Conservation (phyloP, 2,113 vertebrate species). For the Vimba vimba region DNA sequence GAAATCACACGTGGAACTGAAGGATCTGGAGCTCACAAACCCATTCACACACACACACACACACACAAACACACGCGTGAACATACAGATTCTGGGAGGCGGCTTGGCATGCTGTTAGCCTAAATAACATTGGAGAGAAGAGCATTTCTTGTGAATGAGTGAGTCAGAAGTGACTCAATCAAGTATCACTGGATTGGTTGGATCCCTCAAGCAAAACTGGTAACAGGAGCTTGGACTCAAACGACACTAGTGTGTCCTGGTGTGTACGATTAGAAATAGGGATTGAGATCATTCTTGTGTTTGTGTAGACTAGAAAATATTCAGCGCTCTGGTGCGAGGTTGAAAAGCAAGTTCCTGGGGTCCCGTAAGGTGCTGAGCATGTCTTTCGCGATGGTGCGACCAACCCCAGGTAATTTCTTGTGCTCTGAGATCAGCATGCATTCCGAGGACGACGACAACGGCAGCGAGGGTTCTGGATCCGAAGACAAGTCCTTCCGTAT, state of each 20-base stretch:
- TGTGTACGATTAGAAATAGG: background rate
- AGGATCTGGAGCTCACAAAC: constrained; percentile 47
- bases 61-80: constrained; percentile 2
- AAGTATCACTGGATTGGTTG: constrained; percentile 35
- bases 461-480: constrained; percentile 88
- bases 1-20: constrained; percentile 59
- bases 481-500: constrained; percentile 82
- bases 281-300: background rate
- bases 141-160: constrained; percentile 36
- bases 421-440: constrained; percentile 89
- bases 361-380: constrained; percentile 58
- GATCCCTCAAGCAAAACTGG: constrained; percentile 25
- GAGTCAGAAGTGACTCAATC: constrained; percentile 36
- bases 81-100: constrained; percentile 12
- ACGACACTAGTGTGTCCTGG: background rate
- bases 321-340: background rate
- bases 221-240: background rate
- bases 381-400: constrained; percentile 91
- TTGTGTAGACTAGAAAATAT: background rate
- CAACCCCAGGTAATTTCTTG: constrained; percentile 85
- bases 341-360: background rate
- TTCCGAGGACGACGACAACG: constrained; percentile 92
- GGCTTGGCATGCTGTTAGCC: constrained; percentile 33
- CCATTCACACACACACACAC: constrained; percentile 42
- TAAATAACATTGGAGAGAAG: constrained; percentile 39